Percentiles rank a stretch among this genome's conserved stretches.
Evolutionary conservation across 2,797 vertebrate species (phyloP).

Genomic region (Siniperca undulata): DNA sequence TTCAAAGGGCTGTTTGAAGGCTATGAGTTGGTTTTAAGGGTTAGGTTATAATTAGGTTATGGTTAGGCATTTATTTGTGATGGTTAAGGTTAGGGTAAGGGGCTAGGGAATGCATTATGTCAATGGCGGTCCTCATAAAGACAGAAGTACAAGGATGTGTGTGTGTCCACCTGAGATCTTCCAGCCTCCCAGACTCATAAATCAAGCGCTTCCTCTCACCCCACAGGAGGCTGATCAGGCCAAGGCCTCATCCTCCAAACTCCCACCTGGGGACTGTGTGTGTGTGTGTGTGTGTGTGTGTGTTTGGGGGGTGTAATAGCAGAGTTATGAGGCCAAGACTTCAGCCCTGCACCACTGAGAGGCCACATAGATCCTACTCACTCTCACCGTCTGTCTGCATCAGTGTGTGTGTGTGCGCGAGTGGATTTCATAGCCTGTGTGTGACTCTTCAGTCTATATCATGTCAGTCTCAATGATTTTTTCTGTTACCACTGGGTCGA

Average conservation of each 20-base stretch:
- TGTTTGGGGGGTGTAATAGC: conserved; percentile 1
- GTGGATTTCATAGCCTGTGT: no score
- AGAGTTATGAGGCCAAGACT: conserved; percentile 38
- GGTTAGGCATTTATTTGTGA: no score
- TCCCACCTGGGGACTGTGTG: conserved; percentile 3
- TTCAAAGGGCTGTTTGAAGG: no score
- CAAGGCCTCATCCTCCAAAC: conserved; percentile 40
- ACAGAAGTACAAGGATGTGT: not conserved
- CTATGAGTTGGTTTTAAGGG: no score
- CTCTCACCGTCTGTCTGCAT: conserved; percentile 10
- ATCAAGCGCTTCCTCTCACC: conserved; percentile 38
- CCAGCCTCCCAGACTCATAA: conserved; percentile 47
- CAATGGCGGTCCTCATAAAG: no score
- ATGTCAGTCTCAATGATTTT: not conserved
- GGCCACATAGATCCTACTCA: conserved; percentile 25
- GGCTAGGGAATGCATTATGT: no score
- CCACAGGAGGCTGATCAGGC: conserved; percentile 27
- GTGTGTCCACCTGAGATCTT: conserved; percentile 4
- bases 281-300: conserved; percentile 19
- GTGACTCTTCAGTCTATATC: not conserved
- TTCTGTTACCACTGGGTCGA: not conserved
- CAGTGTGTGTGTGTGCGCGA: not conserved
- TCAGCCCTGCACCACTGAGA: conserved; percentile 30
- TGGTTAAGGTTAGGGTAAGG: no score
- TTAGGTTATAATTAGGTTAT: no score